Conservation (phyloP, 2,113 vertebrate species). For the Periophthalmodon schlosseri region DNA sequence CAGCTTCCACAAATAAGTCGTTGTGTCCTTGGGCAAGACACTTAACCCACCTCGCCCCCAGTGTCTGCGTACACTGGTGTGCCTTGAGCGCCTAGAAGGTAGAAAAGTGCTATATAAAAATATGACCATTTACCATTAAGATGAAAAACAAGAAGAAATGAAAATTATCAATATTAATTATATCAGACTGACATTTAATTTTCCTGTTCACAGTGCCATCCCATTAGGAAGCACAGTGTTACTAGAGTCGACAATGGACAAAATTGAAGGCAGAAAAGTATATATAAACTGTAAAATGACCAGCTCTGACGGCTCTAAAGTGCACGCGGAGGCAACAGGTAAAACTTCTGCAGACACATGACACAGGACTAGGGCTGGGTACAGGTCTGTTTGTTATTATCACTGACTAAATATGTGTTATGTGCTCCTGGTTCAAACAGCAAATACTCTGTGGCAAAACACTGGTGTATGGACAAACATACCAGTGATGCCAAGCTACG, state of each 20-base stretch:
- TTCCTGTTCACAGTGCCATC: slow-evolving; percentile 64
- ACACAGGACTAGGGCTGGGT: not conserved
- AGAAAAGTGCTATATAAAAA: too few species aligned
- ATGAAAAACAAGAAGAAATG: too few species aligned
- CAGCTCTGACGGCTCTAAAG: slow-evolving; percentile 68
- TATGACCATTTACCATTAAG: too few species aligned
- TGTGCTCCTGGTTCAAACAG: not conserved
- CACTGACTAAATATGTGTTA: not conserved
- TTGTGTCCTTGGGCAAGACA: too few species aligned
- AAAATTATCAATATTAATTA: not conserved
- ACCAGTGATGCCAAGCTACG: not conserved
- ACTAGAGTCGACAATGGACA: slow-evolving; percentile 67
- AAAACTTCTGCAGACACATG: not conserved
- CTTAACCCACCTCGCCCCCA: too few species aligned
- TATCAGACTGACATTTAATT: not conserved
- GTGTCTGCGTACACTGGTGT: too few species aligned
- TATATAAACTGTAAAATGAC: slow-evolving; percentile 72
- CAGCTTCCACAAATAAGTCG: too few species aligned
- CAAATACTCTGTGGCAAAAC: not conserved
- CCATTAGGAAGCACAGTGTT: slow-evolving; percentile 76
- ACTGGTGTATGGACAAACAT: not conserved
- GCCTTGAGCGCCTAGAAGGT: too few species aligned
- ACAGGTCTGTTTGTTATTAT: not conserved
- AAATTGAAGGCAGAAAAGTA: slow-evolving; percentile 68
- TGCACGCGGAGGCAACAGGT: slow-evolving; percentile 79